Evolutionary conservation across 2,113 vertebrate genomes (phyloP).

Genomic region (Mus pahari): DNA sequence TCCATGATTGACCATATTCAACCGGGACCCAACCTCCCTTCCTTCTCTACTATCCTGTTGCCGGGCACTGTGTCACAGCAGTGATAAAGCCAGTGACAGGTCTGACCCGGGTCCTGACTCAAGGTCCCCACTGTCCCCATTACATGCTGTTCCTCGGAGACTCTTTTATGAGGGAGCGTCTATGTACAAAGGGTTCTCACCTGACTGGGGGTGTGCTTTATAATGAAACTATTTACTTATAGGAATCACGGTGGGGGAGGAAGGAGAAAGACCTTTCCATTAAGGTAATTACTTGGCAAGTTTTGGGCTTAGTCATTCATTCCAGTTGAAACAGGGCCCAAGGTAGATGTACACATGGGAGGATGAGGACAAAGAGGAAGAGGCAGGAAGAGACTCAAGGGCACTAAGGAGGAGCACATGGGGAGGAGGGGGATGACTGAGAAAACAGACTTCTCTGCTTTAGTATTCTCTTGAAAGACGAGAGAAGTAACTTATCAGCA

Average conservation of each 20-base stretch:
- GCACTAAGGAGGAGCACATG: neutral
- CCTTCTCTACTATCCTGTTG: neutral
- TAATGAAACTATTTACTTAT: neutral
- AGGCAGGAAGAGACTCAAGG: neutral
- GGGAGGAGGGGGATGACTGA: neutral
- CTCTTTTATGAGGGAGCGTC: neutral
- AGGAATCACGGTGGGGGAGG: accelerated
- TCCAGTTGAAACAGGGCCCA: constrained; percentile 63
- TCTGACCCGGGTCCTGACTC: neutral
- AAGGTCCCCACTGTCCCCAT: neutral
- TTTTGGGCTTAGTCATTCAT: constrained; percentile 76
- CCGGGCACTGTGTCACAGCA: too few relatives aligned
- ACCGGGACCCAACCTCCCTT: neutral
- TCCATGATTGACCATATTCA: neutral
- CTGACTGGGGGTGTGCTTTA: neutral
- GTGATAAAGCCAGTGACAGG: neutral
- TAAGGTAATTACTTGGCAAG: constrained; percentile 48
- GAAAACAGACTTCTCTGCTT: constrained; percentile 29
- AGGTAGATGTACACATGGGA: constrained; percentile 39
- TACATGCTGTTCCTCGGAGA: neutral
- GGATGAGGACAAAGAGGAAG: neutral
- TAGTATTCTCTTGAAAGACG: constrained; percentile 68
- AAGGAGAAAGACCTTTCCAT: neutral
- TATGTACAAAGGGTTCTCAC: neutral
- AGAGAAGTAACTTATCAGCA: constrained; percentile 70